Base-by-base conservation (phyloP, 1,140 invertebrate species). In the Spodoptera litura region DNA sequence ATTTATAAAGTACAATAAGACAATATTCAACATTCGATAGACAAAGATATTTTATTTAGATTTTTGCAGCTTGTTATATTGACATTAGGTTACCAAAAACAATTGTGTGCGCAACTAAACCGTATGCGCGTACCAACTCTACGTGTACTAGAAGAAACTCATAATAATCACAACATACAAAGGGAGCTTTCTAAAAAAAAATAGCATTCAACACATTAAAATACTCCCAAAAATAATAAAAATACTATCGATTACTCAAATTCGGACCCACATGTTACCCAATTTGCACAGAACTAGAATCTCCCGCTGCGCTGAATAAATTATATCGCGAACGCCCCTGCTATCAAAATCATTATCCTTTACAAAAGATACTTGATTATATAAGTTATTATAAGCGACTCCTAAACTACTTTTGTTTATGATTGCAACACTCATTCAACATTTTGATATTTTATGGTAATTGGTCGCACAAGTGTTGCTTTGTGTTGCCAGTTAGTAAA, bases 281-380 rank as follows among this genome's bases (percentile, higher is more conserved):
- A 93, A 93, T 93, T 91, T 90, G 90, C 87, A 88, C 73, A 62
- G 38, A 78, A 78, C 78, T 84, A 87, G 84, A 81, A 88, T 84
- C 88, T 82, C 91, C 91, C 90, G 90, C 91, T 91, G 91, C 20
- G 88, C 72, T 71, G 84, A 80, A 91, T 91, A 87, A 91, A 93
- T 93, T 88, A 93, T 91, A 84, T 81, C 78, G 78, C 77, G 77
- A 83, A 83, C 78, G 85, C 80, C 87, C 89, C 88, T 85, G 64
- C 80, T 82, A 86, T 85, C 78, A 82, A 81, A 87, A 89, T 90
- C 85, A 91, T 92, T 89, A 89, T 88, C 79, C 82, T 81, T 79
- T 89, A 92, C 90, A 92, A 91, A 87, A 83, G 83, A 79, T 66
- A 85, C 83, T 83, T 92, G 89, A 92, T 92, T 91, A 89, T 89